Evolutionary conservation across 2,797 vertebrate genomes (phyloP).

Genomic region (Chromis chromis): DNA sequence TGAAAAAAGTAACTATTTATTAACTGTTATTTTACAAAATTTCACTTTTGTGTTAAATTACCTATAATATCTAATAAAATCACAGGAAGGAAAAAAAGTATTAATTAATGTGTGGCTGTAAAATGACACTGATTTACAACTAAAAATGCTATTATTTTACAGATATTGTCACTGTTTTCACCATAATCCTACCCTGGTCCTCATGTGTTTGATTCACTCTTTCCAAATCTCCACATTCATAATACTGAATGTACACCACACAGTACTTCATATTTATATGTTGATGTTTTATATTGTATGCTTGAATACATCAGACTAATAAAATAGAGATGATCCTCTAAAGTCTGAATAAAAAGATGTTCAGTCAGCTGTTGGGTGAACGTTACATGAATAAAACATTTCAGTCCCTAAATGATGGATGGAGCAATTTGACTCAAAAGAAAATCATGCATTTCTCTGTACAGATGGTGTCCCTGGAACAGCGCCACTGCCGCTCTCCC

Average conservation of each 20-base stretch:
- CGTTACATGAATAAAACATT: constrained; percentile 29
- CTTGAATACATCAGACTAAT: constrained; percentile 15
- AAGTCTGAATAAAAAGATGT: constrained; percentile 12
- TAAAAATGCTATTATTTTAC: no score
- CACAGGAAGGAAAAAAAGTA: no score
- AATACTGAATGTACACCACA: background rate
- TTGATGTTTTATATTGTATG: background rate
- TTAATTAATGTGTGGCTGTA: no score
- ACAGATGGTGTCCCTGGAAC: constrained; percentile 81
- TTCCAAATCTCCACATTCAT: background rate
- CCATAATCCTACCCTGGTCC: no score
- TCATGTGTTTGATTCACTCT: background rate
- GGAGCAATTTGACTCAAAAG: constrained; percentile 1
- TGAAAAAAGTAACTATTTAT: no score
- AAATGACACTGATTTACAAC: background rate
- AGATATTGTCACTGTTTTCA: no score
- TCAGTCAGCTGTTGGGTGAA: constrained; percentile 25
- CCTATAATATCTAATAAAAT: no score
- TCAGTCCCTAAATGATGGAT: constrained; percentile 14
- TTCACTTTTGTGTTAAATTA: no score
- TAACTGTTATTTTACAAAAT: no score
- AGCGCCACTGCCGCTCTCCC: constrained; percentile 71
- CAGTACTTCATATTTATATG: background rate
- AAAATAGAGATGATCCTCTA: constrained; percentile 1
- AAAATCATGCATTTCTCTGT: constrained; percentile 45